A percentile compares a stretch with the other conserved stretches of the same genome.
These are phyloP conservation scores for Odontothrips loti DNA, from an alignment of 2,888 invertebrate species.

Conservation along the genomic window DNA sequence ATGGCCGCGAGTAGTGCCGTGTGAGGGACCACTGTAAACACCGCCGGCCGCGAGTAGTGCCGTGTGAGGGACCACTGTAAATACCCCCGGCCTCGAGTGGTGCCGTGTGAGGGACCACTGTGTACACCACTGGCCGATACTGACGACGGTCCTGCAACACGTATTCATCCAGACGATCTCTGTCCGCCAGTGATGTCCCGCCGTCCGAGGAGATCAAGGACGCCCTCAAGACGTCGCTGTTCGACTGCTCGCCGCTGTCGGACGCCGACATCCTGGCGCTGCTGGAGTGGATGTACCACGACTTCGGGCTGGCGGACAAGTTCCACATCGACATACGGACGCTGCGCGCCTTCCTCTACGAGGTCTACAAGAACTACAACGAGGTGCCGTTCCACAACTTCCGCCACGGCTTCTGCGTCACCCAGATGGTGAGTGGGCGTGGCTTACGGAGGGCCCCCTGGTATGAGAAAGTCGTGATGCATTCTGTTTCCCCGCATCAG, in stretches of 20 bases:
- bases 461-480: neutral
- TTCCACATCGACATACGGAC: constrained; percentile 69
- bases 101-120: too few species aligned
- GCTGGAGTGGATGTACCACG: constrained; percentile 76
- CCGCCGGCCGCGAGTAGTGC: too few species aligned
- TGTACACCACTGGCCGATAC: too few species aligned
- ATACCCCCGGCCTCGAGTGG: too few species aligned
- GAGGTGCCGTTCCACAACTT: constrained; percentile 86
- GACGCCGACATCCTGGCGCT: constrained; percentile 73
- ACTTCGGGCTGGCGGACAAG: constrained; percentile 67
- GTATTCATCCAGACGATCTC: neutral
- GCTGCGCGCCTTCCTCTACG: constrained; percentile 66
- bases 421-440: constrained; percentile 79
- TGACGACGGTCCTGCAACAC: too few species aligned
- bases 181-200: constrained; percentile 56
- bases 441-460: too few species aligned
- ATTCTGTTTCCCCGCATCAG: too few species aligned
- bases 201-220: constrained; percentile 60
- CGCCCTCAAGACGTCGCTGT: constrained; percentile 63
- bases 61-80: too few species aligned
- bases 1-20: too few species aligned
- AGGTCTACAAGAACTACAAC: constrained; percentile 75
- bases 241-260: constrained; percentile 78
- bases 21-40: too few species aligned
- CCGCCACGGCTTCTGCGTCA: constrained; percentile 80